These are phyloP conservation scores for Nilaparvata lugens DNA, from an alignment of 1,140 invertebrate species.

Conservation along the genomic window DNA sequence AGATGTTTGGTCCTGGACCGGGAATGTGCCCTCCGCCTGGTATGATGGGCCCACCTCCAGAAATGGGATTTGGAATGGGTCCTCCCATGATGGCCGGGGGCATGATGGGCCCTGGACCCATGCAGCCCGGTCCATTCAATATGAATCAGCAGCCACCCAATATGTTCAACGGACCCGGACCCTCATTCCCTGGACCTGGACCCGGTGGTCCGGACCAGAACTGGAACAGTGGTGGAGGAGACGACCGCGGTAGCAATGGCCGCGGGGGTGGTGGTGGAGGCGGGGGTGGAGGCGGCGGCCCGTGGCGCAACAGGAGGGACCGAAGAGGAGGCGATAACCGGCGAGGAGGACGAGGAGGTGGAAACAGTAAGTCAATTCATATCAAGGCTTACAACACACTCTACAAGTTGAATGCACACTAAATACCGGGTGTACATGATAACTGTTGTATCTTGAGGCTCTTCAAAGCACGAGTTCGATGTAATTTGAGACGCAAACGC, in stretches of 20 bases:
- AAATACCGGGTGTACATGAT: no score
- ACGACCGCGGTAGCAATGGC: background rate
- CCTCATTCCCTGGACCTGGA: background rate
- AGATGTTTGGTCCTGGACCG: constrained; percentile 1
- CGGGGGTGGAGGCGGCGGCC: background rate
- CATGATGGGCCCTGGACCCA: constrained; percentile 1
- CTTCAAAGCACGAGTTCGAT: no score
- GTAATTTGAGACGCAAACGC: no score
- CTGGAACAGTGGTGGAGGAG: background rate
- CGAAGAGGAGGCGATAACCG: background rate
- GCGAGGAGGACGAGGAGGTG: background rate
- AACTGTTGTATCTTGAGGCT: no score
- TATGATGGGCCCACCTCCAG: constrained; percentile 16
- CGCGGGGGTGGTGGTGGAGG: background rate
- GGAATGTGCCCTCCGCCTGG: constrained; percentile 14
- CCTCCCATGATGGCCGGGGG: constrained; percentile 2
- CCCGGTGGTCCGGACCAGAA: background rate
- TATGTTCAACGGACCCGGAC: constrained; percentile 8
- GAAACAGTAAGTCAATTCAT: background rate
- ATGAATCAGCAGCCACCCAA: constrained; percentile 3
- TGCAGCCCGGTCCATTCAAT: background rate
- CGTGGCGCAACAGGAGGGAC: background rate
- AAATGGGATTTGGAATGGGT: constrained; percentile 6
- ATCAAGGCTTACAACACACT: no score
- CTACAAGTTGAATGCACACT: no score